Conservation (phyloP, 2,113 vertebrate species). For the Xiphias gladius region DNA sequence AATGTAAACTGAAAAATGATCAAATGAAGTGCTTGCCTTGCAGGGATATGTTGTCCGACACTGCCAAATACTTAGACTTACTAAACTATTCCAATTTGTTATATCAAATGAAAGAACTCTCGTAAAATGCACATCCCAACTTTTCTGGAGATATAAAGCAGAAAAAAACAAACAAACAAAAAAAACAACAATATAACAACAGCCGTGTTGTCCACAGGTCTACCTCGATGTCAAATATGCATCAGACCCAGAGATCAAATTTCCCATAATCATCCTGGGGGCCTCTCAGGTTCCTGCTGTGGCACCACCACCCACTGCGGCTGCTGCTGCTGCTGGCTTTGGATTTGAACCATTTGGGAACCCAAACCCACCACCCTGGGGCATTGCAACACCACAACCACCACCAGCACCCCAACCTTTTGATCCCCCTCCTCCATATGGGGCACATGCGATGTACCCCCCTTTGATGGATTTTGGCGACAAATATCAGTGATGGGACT, state of each 20-base stretch:
- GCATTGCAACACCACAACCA: conserved; percentile 4
- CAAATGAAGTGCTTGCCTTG: background rate
- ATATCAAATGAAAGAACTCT: no score
- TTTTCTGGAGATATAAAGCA: background rate
- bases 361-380: conserved; percentile 29
- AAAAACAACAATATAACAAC: background rate
- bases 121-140: background rate
- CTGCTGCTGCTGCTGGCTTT: conserved; percentile 28
- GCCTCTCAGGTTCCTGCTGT: background rate
- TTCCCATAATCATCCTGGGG: conserved; percentile 68
- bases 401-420: background rate
- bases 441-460: conserved; percentile 47
- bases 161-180: background rate
- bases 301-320: conserved; percentile 15
- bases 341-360: conserved; percentile 46
- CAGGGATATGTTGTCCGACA: no score
- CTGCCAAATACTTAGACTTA: no score
- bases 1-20: background rate
- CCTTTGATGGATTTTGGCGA: conserved; percentile 10
- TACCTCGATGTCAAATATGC: conserved; percentile 77
- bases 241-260: conserved; percentile 77
- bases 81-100: no score
- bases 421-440: conserved; percentile 66
- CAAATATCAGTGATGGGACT: conserved; percentile 6
- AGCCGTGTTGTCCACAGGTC: conserved; percentile 58